These are phyloP conservation scores for Alouatta palliata DNA, from an alignment of 2,113 vertebrate genomes.

Conservation along the genomic window DNA sequence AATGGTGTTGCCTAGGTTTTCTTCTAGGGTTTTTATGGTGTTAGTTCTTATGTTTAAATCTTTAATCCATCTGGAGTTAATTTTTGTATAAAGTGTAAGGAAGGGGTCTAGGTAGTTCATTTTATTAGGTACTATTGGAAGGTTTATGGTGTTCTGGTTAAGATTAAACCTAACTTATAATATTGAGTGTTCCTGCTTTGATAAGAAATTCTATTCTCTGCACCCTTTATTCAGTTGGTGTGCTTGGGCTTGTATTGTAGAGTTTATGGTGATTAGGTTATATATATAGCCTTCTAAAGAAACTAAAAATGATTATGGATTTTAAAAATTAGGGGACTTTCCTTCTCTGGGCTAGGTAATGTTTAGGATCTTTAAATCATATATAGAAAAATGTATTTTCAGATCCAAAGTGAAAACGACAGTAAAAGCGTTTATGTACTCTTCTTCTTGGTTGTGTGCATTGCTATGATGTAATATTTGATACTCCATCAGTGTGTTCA, in stretches of 20 bases:
- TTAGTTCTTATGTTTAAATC: too few species aligned
- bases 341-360: background rate
- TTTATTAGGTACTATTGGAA: slow-evolving; percentile 10
- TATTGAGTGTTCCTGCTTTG: background rate
- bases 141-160: background rate
- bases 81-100: too few species aligned
- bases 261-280: background rate
- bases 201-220: fast-evolving
- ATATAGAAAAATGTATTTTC: background rate
- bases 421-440: background rate
- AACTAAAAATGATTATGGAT: background rate
- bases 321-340: slow-evolving; percentile 10
- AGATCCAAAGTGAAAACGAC: background rate
- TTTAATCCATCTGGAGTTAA: too few species aligned
- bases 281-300: background rate
- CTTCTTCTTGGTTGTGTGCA: background rate
- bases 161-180: background rate
- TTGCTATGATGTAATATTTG: background rate
- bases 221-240: background rate
- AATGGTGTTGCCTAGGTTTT: too few species aligned
- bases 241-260: background rate
- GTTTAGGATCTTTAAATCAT: background rate
- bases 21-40: too few species aligned
- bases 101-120: background rate
- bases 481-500: background rate